Evolutionary conservation across 2,888 invertebrate species (phyloP).

Genomic region (Drosophila setosimentum): DNA sequence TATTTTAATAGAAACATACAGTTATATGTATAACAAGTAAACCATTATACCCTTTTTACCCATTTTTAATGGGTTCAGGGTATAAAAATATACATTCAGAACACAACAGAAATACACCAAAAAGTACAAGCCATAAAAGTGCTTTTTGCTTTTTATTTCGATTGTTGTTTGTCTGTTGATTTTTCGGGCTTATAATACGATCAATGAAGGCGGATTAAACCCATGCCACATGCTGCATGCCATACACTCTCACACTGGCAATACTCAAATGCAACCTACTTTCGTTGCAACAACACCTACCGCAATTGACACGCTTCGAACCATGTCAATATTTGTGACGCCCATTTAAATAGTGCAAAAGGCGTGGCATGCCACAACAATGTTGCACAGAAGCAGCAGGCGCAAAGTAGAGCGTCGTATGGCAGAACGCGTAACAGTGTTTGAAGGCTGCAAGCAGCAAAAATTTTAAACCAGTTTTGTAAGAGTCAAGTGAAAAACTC

Average conservation of each 20-base stretch:
- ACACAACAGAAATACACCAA: constrained; percentile 1
- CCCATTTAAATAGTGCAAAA: constrained; percentile 69
- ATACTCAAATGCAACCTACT: constrained; percentile 58
- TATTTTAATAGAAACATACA: neutral
- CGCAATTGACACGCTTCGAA: constrained; percentile 51
- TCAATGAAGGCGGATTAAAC: constrained; percentile 74
- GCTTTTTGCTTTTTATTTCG: constrained; percentile 46
- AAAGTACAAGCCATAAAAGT: constrained; percentile 70
- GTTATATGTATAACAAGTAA: neutral
- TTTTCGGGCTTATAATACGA: constrained; percentile 51
- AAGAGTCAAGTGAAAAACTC: constrained; percentile 6
- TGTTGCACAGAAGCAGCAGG: neutral
- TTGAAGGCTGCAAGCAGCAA: constrained; percentile 28
- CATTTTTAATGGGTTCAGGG: too few relatives aligned
- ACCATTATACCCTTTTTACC: too few relatives aligned
- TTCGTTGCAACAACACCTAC: constrained; percentile 39
- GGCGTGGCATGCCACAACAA: constrained; percentile 40
- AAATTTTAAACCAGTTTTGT: neutral
- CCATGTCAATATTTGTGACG: constrained; percentile 72
- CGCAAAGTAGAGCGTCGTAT: neutral
- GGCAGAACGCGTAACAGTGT: constrained; percentile 54
- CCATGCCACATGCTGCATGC: constrained; percentile 1
- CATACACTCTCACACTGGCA: constrained; percentile 10
- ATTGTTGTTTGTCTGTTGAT: constrained; percentile 18
- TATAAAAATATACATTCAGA: neutral